Conservation (phyloP, 2,888 invertebrate genomes). For the Aphidius colemani region DNA sequence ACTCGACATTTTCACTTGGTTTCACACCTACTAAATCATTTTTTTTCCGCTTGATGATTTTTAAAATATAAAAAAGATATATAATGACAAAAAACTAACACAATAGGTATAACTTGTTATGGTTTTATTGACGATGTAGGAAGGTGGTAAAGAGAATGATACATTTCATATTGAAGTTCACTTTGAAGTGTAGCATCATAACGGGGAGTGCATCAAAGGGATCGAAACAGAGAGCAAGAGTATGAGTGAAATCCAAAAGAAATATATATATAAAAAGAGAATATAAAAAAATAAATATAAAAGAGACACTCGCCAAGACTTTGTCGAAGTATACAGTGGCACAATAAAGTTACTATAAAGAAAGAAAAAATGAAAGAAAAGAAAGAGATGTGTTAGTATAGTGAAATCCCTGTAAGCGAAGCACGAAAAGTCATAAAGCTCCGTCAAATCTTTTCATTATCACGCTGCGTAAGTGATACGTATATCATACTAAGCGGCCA, state of each 20-base stretch:
- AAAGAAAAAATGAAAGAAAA: slow-evolving; percentile 25
- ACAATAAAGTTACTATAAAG: slow-evolving; percentile 18
- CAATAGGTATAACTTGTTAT: slow-evolving; percentile 12
- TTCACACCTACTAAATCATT: not conserved
- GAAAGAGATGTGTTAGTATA: slow-evolving; percentile 20
- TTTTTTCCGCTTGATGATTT: slow-evolving; percentile 1
- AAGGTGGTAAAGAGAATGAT: too few relatives aligned
- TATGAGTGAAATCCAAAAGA: slow-evolving; percentile 7
- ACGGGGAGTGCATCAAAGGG: slow-evolving; percentile 8
- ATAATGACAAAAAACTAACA: not conserved
- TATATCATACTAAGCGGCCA: slow-evolving; percentile 58
- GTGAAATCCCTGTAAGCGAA: slow-evolving; percentile 41
- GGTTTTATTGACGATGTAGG: slow-evolving; percentile 21
- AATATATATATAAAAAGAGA: slow-evolving; percentile 12
- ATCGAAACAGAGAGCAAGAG: slow-evolving; percentile 13
- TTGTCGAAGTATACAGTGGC: not conserved
- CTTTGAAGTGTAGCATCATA: not conserved
- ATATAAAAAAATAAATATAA: slow-evolving; percentile 20
- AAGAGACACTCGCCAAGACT: slow-evolving; percentile 28
- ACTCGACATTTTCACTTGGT: slow-evolving; percentile 3
- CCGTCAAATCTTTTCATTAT: slow-evolving; percentile 60
- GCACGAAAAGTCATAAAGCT: slow-evolving; percentile 54
- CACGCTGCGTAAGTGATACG: slow-evolving; percentile 57
- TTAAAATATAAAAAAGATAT: not conserved
- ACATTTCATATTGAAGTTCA: slow-evolving; percentile 10